Evolutionary conservation across 1,140 invertebrate species (phyloP).

Genomic region (Brachionus sp.): DNA sequence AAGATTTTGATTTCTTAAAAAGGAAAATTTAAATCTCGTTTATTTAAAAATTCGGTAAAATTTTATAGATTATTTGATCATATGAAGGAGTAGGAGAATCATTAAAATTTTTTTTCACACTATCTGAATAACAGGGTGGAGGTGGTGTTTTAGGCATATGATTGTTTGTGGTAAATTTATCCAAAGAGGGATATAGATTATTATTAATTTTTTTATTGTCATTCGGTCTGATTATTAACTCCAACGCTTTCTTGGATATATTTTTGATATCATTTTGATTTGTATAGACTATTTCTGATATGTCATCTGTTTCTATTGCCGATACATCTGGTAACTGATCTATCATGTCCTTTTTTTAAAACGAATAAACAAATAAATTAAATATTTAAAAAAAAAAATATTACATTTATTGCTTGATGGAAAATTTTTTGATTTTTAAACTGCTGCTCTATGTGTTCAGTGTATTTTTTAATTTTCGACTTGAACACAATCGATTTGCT

Average conservation of each 20-base stretch:
- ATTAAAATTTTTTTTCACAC: background rate
- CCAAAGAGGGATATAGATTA: background rate
- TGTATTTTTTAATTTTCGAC: background rate
- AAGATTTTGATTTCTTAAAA: background rate
- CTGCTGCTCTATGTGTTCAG: background rate
- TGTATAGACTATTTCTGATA: background rate
- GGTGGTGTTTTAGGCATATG: background rate
- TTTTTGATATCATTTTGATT: background rate
- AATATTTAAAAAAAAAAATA: background rate
- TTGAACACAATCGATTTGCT: constrained; percentile 15
- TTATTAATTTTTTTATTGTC: background rate
- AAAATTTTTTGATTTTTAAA: background rate
- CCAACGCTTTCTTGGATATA: background rate
- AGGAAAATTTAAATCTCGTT: background rate
- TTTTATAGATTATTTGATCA: background rate
- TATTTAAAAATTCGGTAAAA: background rate
- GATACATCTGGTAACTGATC: constrained; percentile 3
- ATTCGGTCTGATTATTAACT: background rate
- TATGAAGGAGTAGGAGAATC: background rate
- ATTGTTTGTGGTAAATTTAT: background rate
- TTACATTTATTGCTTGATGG: background rate
- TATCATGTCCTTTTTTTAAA: background rate
- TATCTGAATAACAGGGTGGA: background rate
- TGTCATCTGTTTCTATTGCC: background rate
- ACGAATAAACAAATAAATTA: background rate